phyloP scores from a whole-genome alignment of 2,888 invertebrate species.

The Temnothorax rugatulus region DNA sequence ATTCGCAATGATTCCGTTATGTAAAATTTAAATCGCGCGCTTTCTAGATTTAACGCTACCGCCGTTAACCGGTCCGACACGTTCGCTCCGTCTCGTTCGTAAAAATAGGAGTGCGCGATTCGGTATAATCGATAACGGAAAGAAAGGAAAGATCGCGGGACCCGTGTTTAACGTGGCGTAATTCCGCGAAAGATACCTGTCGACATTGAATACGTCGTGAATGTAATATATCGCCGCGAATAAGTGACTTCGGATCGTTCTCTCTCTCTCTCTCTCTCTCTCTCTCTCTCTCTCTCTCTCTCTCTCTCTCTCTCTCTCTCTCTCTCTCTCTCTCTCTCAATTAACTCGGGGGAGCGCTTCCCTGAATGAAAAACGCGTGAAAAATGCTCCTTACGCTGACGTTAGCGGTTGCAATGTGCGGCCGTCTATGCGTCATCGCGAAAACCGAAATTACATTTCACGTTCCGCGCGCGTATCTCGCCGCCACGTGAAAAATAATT shows the following conservation, averaged over 20 bases:
- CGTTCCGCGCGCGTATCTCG: constrained; percentile 33
- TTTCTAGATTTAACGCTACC: background rate
- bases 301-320: too few species aligned
- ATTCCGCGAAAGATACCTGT: constrained; percentile 5
- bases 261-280: background rate
- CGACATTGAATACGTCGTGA: constrained; percentile 19
- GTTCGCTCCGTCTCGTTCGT: background rate
- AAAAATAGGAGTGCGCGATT: background rate
- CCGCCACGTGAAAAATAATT: constrained; percentile 63
- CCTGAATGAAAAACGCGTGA: background rate
- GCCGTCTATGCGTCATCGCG: constrained; percentile 39
- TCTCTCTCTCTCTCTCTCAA: background rate
- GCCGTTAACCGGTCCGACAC: constrained; percentile 10
- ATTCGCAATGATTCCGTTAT: constrained; percentile 53
- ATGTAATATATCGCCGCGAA: background rate
- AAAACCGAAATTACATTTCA: constrained; percentile 59
- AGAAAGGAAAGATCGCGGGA: background rate
- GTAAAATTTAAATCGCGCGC: constrained; percentile 47
- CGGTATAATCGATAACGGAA: too few species aligned
- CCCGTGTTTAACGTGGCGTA: background rate
- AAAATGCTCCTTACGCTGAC: background rate
- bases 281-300: too few species aligned
- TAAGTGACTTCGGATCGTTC: background rate
- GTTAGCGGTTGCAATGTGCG: background rate
- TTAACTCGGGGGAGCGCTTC: background rate